Evolutionary conservation across 2,888 invertebrate genomes (phyloP).

Genomic region (Lithophane ornitopus): DNA sequence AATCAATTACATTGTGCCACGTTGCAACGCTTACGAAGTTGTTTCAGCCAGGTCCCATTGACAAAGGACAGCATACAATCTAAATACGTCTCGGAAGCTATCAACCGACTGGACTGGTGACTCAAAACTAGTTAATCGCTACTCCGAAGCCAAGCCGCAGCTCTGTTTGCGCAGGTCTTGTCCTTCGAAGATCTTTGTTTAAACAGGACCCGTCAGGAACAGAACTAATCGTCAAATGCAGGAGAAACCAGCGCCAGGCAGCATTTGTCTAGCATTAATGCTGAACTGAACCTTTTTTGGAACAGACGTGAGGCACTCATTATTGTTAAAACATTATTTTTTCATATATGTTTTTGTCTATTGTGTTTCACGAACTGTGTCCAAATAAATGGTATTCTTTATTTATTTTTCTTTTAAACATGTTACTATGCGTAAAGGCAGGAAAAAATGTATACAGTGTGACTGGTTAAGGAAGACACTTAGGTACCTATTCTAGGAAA

Average conservation of each 20-base stretch:
- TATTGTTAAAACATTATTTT: no score
- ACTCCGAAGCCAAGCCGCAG: slow-evolving; percentile 27
- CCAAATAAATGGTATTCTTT: no score
- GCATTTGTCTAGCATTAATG: no score
- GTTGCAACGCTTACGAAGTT: slow-evolving; percentile 19
- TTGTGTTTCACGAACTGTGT: no score
- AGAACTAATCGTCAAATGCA: slow-evolving; percentile 76
- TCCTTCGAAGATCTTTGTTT: slow-evolving; percentile 66
- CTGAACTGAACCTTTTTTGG: no score
- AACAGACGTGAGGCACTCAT: no score
- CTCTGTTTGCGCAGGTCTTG: slow-evolving; percentile 57
- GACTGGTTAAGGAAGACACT: no score
- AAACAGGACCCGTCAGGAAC: slow-evolving; percentile 67
- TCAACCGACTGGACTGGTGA: slow-evolving; percentile 7
- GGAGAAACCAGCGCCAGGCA: no score
- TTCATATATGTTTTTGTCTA: no score
- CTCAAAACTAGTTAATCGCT: slow-evolving; percentile 43
- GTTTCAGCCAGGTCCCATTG: slow-evolving; percentile 18
- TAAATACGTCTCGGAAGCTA: slow-evolving; percentile 37
- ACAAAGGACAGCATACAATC: slow-evolving; percentile 40
- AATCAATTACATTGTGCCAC: neutral
- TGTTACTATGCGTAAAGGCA: neutral
- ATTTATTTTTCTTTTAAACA: no score
- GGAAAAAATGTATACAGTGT: neutral
- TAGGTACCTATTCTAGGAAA: neutral